Evolutionary conservation across 2,113 vertebrate species (phyloP).

Genomic region (Rhinopithecus roxellana): DNA sequence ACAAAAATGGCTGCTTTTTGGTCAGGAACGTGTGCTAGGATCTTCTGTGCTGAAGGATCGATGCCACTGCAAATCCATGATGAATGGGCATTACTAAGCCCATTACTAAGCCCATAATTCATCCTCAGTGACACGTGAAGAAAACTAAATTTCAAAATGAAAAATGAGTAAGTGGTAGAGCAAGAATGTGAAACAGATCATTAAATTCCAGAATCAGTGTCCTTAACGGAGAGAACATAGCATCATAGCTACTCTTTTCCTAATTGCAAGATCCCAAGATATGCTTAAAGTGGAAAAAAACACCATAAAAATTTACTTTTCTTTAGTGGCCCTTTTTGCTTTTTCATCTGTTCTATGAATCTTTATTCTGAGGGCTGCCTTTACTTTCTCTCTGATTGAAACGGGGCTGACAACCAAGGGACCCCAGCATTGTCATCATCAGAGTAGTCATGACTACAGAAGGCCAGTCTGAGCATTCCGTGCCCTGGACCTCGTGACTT

Average conservation of each 20-base stretch:
- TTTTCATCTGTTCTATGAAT: not conserved
- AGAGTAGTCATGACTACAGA: not conserved
- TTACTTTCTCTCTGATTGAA: not conserved
- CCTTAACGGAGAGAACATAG: not conserved
- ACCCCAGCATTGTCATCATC: too few relatives aligned
- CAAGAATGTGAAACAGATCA: not conserved
- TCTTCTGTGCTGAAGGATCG: not conserved
- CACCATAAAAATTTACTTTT: not conserved
- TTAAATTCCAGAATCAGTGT: not conserved
- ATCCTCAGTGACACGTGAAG: not conserved
- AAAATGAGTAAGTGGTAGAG: not conserved
- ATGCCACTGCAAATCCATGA: too few relatives aligned
- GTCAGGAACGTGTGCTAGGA: not conserved
- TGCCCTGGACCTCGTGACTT: not conserved
- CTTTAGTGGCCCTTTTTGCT: not conserved
- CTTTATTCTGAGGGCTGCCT: not conserved
- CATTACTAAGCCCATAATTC: too few relatives aligned
- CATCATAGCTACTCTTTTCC: not conserved
- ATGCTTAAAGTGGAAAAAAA: not conserved
- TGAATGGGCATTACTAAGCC: not conserved
- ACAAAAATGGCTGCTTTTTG: not conserved
- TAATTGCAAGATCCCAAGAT: not conserved
- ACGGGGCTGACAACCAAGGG: not conserved
- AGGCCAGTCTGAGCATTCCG: not conserved
- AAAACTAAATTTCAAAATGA: not conserved